Evolutionary conservation across 2,888 invertebrate genomes (phyloP).

Genomic region (Platycheirus rosarum): DNA sequence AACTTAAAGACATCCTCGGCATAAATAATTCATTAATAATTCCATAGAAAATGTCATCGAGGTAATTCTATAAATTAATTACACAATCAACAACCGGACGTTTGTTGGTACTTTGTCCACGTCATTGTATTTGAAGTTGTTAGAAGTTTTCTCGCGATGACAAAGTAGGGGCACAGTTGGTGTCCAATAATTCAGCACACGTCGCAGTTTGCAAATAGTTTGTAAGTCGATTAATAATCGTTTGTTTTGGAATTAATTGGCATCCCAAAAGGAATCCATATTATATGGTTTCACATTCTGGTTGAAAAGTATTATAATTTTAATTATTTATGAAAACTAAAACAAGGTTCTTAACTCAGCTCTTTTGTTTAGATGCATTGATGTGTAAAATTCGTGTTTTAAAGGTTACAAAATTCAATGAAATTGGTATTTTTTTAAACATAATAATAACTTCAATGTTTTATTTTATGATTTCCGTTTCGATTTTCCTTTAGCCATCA

Average conservation of each 20-base stretch:
- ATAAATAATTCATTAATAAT: slow-evolving; percentile 61
- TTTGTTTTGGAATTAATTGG: neutral
- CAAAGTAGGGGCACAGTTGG: neutral
- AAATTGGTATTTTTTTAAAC: neutral
- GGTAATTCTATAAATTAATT: slow-evolving; percentile 65
- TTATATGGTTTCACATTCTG: no score
- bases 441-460: neutral
- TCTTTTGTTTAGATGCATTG: slow-evolving; percentile 10
- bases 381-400: neutral
- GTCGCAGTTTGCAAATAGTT: neutral
- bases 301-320: no score
- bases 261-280: no score
- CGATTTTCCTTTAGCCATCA: neutral
- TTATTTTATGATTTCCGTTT: slow-evolving; percentile 15
- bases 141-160: neutral
- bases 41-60: slow-evolving; percentile 46
- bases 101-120: slow-evolving; percentile 41
- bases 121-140: slow-evolving; percentile 12
- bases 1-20: slow-evolving; percentile 33
- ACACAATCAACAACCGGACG: slow-evolving; percentile 59
- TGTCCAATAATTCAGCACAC: slow-evolving; percentile 24
- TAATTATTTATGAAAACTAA: neutral
- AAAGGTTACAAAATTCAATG: neutral
- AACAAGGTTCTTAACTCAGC: neutral
- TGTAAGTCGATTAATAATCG: neutral